Evolutionary conservation across 2,888 invertebrate genomes (phyloP).

Genomic region (Crocallis elinguaria): DNA sequence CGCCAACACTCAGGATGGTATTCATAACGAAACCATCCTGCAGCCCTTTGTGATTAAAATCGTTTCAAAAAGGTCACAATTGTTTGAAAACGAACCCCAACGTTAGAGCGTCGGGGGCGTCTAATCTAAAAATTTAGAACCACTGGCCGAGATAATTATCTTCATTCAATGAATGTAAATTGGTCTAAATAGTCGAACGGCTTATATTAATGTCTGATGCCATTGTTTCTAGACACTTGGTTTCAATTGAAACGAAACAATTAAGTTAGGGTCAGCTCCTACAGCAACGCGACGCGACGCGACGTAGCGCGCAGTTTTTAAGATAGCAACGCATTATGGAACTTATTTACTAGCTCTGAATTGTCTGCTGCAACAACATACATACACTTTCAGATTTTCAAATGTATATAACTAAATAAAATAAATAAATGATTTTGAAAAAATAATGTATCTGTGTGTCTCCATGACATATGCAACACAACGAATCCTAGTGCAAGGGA

Average conservation of each 20-base stretch:
- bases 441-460: too few relatives aligned
- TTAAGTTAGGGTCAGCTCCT: too few relatives aligned
- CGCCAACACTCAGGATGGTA: not conserved
- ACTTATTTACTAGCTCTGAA: too few relatives aligned
- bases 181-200: constrained; percentile 20
- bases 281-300: too few relatives aligned
- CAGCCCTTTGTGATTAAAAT: constrained; percentile 13
- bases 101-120: not conserved
- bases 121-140: constrained; percentile 15
- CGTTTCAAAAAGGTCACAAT: constrained; percentile 15
- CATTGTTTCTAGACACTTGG: constrained; percentile 19
- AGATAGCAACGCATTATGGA: too few relatives aligned
- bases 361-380: too few relatives aligned
- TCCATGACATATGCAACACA: too few relatives aligned
- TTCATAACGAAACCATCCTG: not conserved
- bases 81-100: constrained; percentile 4
- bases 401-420: too few relatives aligned
- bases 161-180: constrained; percentile 27
- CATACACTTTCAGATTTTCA: too few relatives aligned
- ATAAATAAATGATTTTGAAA: too few relatives aligned
- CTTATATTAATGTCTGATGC: constrained; percentile 25
- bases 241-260: constrained; percentile 29
- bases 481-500: too few relatives aligned
- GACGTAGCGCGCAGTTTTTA: too few relatives aligned
- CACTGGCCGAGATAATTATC: constrained; percentile 27